These are phyloP conservation scores for Brachionus asplanchnoidis DNA, from an alignment of 1,140 invertebrate species.

Conservation along the genomic window DNA sequence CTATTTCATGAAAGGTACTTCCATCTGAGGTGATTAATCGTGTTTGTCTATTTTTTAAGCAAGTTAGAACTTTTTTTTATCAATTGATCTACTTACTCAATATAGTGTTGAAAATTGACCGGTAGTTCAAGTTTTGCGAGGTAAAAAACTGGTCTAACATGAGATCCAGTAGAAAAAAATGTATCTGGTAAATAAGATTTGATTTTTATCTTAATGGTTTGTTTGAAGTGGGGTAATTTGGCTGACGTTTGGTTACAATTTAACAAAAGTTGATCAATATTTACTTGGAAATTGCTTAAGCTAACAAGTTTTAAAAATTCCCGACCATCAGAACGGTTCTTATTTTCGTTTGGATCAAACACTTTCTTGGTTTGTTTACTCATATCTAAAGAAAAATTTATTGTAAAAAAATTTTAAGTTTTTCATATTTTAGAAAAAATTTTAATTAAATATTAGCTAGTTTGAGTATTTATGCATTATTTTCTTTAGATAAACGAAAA, in stretches of 20 bases:
- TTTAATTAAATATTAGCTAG: no score
- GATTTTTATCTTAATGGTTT: not conserved
- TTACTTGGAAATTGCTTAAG: not conserved
- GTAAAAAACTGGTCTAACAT: slow-evolving; percentile 13
- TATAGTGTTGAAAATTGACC: not conserved
- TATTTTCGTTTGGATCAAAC: not conserved
- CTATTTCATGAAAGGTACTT: not conserved
- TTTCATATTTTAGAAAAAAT: no score
- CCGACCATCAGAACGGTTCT: not conserved
- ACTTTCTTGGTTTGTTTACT: not conserved
- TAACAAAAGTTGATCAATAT: not conserved
- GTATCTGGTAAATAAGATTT: not conserved
- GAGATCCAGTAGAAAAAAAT: not conserved
- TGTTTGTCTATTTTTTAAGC: not conserved
- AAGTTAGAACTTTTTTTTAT: no score
- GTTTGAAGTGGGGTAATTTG: not conserved
- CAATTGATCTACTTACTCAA: not conserved
- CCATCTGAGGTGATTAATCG: not conserved
- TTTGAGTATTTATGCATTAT: no score
- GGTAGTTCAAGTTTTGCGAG: not conserved
- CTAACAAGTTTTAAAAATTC: not conserved
- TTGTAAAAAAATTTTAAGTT: not conserved
- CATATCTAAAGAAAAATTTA: not conserved
- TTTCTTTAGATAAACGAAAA: no score
- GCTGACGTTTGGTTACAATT: not conserved